phyloP scores from a whole-genome alignment of 1,140 invertebrate species.

The Aricia agestis region DNA sequence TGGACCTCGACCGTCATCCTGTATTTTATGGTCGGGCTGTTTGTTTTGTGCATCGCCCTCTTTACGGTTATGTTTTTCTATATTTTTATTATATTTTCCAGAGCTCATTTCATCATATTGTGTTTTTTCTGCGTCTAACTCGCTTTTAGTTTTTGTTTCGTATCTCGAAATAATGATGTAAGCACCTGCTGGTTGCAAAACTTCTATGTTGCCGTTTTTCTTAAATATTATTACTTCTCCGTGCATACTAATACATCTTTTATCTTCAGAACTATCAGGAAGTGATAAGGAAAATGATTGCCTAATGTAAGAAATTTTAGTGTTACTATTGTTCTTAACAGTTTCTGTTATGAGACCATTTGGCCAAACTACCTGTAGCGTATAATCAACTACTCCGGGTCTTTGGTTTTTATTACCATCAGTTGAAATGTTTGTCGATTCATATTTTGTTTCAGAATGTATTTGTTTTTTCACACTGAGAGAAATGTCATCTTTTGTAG shows the following conservation, averaged over 20 bases:
- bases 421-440: neutral
- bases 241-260: slow-evolving; percentile 60
- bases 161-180: slow-evolving; percentile 53
- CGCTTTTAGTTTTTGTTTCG: slow-evolving; percentile 23
- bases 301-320: slow-evolving; percentile 69
- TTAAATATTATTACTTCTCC: slow-evolving; percentile 67
- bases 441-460: neutral
- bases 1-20: slow-evolving; percentile 32
- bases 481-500: slow-evolving; percentile 52
- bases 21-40: slow-evolving; percentile 46
- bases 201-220: slow-evolving; percentile 46
- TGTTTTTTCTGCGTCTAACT: slow-evolving; percentile 29
- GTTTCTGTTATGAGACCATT: slow-evolving; percentile 74
- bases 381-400: slow-evolving; percentile 45
- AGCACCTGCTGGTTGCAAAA: slow-evolving; percentile 51
- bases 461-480: slow-evolving; percentile 62
- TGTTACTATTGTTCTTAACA: slow-evolving; percentile 51
- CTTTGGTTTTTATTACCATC: slow-evolving; percentile 23
- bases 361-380: slow-evolving; percentile 70
- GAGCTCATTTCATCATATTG: slow-evolving; percentile 35
- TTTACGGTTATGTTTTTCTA: slow-evolving; percentile 40
- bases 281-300: slow-evolving; percentile 58
- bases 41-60: slow-evolving; percentile 40
- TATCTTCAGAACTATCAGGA: slow-evolving; percentile 44
- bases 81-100: slow-evolving; percentile 52